phyloP scores from a whole-genome alignment of 2,888 invertebrate species.

The Mactromeris polynyma region DNA sequence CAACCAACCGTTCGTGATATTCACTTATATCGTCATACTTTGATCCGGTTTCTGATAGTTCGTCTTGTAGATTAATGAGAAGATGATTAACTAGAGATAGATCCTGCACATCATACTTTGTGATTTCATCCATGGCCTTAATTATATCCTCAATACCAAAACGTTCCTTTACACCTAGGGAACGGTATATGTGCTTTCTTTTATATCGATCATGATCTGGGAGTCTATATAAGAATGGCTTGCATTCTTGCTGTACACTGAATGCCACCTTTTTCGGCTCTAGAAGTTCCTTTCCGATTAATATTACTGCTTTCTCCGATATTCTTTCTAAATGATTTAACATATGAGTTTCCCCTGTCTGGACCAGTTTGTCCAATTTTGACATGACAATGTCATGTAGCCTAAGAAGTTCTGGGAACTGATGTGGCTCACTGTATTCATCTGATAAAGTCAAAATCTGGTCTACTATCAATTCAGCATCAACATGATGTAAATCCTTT shows the following conservation, averaged over 20 bases:
- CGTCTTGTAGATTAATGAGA: slow-evolving; percentile 43
- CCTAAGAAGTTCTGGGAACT: background rate
- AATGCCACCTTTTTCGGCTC: slow-evolving; percentile 41
- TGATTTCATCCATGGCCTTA: slow-evolving; percentile 28
- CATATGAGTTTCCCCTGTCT: background rate
- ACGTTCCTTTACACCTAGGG: slow-evolving; percentile 51
- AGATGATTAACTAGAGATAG: slow-evolving; percentile 46
- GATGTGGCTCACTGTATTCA: slow-evolving; percentile 7
- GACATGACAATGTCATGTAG: slow-evolving; percentile 8
- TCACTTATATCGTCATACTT: slow-evolving; percentile 35
- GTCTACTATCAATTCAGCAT: slow-evolving; percentile 5
- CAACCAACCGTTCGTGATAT: slow-evolving; percentile 44
- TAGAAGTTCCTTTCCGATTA: slow-evolving; percentile 40
- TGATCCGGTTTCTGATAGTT: background rate
- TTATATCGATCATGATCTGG: slow-evolving; percentile 22
- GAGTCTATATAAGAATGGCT: slow-evolving; percentile 48
- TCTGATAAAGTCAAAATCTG: slow-evolving; percentile 25
- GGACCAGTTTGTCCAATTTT: background rate
- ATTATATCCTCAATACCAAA: slow-evolving; percentile 44
- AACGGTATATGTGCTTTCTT: slow-evolving; percentile 20
- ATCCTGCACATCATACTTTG: background rate
- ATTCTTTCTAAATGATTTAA: background rate
- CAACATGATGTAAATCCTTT: background rate
- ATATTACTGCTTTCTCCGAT: slow-evolving; percentile 37
- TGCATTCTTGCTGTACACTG: slow-evolving; percentile 31